Evolutionary conservation across 2,888 invertebrate species (phyloP), one percentile per base, ranked within the genome.

Genomic region (Andrena trimmerana): DNA sequence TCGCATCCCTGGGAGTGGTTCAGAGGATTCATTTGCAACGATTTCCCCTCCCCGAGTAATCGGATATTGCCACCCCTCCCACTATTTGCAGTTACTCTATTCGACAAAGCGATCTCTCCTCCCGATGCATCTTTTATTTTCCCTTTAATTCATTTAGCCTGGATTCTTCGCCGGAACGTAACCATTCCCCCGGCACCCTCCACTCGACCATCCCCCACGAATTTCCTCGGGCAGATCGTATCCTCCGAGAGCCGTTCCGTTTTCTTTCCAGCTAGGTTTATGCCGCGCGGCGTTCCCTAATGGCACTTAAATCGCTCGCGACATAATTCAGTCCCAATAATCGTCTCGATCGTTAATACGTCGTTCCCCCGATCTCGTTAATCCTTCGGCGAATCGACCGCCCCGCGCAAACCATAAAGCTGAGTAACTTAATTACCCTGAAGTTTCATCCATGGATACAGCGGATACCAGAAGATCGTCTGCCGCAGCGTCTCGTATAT

Each of bases 261-360:
- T 52, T 68, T 62, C 67, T 68, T 78, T 63, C 50, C 42, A 2
- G 13, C 59, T 6, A 54, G 52, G 57, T 77, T 68, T 67, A 78
- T 33, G 52, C 60, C 48, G 36, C 52, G 20, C 66, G 54, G 52
- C 54, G 29, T 63, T 29, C 48, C 71, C 65, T 87, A 87, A 86
- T 87, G 78, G 79, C 72, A 79, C 73, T 74, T 81, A 85, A 82
- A 87, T 87, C 87, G 86, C 81, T 84, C 77, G n/a, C 78, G 83
- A 85, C 84, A 89, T 91, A 88, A 91, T 91, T 91, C 89, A 90
- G 86, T 81, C 87, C 85, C 88, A 90, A 91, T 88, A 78, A 78
- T 78, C 78, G 67, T 78, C 67, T 6, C n/a, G 87, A 90, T 85
- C 85, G 87, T 88, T 90, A 88, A 88, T 84, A 86, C 84, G 81